These are phyloP conservation scores for Gymnoscopelus microlampas DNA, from an alignment of 2,797 vertebrate genomes.

Conservation along the genomic window DNA sequence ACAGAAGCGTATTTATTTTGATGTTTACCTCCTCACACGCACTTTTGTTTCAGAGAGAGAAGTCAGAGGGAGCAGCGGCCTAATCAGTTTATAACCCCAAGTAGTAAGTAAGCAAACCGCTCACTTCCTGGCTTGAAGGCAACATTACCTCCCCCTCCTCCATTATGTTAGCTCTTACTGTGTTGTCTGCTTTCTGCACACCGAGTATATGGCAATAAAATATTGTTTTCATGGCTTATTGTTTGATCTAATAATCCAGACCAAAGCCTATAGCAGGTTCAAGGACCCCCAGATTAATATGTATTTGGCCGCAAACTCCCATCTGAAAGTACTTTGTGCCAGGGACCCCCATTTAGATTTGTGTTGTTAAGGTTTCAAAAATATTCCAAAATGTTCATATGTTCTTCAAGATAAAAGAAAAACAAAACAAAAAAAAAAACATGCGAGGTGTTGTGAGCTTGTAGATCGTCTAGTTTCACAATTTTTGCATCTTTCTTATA, in stretches of 20 bases:
- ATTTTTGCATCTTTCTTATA: too few relatives aligned
- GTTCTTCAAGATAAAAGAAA: too few relatives aligned
- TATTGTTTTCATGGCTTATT: constrained; percentile 32
- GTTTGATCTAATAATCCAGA: constrained; percentile 27
- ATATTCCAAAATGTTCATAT: too few relatives aligned
- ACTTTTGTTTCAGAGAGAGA: constrained; percentile 25
- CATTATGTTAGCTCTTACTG: constrained; percentile 48
- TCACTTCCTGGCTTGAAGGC: constrained; percentile 54
- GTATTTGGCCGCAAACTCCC: too few relatives aligned
- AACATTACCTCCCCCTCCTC: constrained; percentile 39
- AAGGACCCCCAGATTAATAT: not conserved
- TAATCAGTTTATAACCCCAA: constrained; percentile 53
- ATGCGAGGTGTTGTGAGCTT: too few relatives aligned
- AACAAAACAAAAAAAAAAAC: too few relatives aligned
- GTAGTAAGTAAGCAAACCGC: constrained; percentile 44
- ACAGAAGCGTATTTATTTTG: constrained; percentile 28
- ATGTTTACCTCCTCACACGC: constrained; percentile 35
- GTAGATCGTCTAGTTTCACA: too few relatives aligned
- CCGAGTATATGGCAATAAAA: constrained; percentile 29
- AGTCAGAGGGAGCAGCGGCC: constrained; percentile 33
- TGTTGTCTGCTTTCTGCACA: constrained; percentile 29
- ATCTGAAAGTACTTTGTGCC: too few relatives aligned
- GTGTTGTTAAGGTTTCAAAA: not conserved
- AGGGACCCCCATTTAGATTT: too few relatives aligned
- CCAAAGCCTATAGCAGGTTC: not conserved